A percentile compares a stretch with the other conserved stretches of the same genome.
phyloP scores from a whole-genome alignment of 2,797 vertebrate species.

The Chelmon rostratus region DNA sequence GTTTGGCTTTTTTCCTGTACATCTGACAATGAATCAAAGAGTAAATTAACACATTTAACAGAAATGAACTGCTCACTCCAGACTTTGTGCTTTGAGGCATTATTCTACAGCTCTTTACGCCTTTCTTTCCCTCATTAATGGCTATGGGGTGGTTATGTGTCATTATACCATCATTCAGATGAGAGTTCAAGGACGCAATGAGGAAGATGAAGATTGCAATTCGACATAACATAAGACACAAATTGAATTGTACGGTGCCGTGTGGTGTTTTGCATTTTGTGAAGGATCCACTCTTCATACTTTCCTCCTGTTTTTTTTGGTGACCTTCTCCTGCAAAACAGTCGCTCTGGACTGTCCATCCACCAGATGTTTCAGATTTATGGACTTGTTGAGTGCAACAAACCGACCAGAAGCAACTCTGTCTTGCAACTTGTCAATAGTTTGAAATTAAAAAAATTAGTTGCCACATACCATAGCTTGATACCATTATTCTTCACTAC shows the following conservation, averaged over 20 bases:
- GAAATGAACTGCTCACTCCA: slow-evolving; percentile 18
- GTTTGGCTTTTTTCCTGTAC: neutral
- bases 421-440: neutral
- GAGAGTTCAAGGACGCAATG: neutral
- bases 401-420: neutral
- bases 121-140: neutral
- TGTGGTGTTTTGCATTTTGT: neutral
- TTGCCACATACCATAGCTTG: neutral
- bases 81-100: neutral
- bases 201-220: neutral
- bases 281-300: neutral
- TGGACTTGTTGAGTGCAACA: neutral
- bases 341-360: neutral
- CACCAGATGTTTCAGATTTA: neutral
- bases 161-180: neutral
- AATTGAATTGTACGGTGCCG: neutral
- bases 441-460: neutral
- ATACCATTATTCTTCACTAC: neutral
- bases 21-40: slow-evolving; percentile 10
- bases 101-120: neutral
- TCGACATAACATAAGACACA: neutral
- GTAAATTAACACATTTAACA: slow-evolving; percentile 22
- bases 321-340: neutral
- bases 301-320: neutral
- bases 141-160: neutral